These are phyloP conservation scores for Mugil cephalus DNA, from an alignment of 2,113 vertebrate genomes.

Conservation along the genomic window DNA sequence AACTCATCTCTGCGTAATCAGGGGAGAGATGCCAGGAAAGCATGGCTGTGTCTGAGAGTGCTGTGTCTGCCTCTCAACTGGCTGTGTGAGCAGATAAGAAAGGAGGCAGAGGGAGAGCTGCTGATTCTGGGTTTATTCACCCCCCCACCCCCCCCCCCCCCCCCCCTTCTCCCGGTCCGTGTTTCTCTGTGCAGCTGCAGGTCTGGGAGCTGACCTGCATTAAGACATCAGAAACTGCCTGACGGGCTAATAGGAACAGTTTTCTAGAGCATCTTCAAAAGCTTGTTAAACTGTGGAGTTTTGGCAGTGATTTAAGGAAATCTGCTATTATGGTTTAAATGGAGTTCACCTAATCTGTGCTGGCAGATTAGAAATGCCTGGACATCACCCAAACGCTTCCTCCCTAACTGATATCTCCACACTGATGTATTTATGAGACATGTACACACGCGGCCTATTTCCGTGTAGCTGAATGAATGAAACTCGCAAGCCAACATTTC, in stretches of 20 bases:
- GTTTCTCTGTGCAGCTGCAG: slow-evolving; percentile 71
- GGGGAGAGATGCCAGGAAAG: slow-evolving; percentile 73
- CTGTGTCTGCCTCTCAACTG: slow-evolving; percentile 72
- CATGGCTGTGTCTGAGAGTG: slow-evolving; percentile 72
- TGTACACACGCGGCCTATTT: slow-evolving; percentile 34
- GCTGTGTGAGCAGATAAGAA: slow-evolving; percentile 81
- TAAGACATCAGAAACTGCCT: slow-evolving; percentile 79
- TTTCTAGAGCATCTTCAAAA: slow-evolving; percentile 78
- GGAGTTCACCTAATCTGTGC: slow-evolving; percentile 77
- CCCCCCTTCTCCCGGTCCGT: slow-evolving; percentile 32
- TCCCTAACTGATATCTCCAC: slow-evolving; percentile 38
- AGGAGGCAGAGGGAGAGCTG: slow-evolving; percentile 68
- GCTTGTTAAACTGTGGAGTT: slow-evolving; percentile 73
- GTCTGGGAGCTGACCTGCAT: slow-evolving; percentile 79
- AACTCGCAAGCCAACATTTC: slow-evolving; percentile 39
- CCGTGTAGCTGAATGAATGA: slow-evolving; percentile 46
- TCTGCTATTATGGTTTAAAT: slow-evolving; percentile 77
- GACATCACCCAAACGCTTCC: slow-evolving; percentile 63
- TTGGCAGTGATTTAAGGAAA: slow-evolving; percentile 82
- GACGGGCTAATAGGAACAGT: slow-evolving; percentile 73
- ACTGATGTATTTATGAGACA: slow-evolving; percentile 62
- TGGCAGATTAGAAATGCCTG: slow-evolving; percentile 77
- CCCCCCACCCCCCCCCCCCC: slow-evolving; percentile 30
- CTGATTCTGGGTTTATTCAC: slow-evolving; percentile 74
- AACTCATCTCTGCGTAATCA: slow-evolving; percentile 63